Percentiles rank a stretch among this genome's conserved stretches.
Conservation (phyloP, 2,113 vertebrate species). For the Paratilapia polleni region DNA sequence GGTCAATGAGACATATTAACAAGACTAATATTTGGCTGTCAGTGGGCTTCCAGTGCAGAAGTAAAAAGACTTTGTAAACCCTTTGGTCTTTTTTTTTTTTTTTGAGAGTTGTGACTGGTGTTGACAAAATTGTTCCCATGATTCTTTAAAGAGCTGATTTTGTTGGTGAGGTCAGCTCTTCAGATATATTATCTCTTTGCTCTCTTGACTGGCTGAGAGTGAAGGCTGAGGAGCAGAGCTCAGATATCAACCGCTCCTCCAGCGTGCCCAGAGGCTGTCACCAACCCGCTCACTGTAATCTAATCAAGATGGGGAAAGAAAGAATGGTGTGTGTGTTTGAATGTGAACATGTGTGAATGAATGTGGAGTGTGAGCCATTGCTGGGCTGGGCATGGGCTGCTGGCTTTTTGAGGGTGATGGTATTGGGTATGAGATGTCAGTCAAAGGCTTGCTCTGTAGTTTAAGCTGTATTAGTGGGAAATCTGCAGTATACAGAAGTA, state of each 20-base stretch:
- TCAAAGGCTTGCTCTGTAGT: conserved; percentile 5
- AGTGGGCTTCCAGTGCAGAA: background rate
- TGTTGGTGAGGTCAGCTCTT: conserved; percentile 64
- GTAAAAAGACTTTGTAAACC: conserved; percentile 15
- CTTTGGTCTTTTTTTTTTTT: conserved; percentile 12
- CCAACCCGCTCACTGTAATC: conserved; percentile 80
- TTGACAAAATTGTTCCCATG: conserved; percentile 65
- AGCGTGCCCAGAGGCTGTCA: conserved; percentile 80
- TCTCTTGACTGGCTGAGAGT: conserved; percentile 61
- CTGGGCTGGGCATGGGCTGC: background rate
- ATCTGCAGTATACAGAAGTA: background rate
- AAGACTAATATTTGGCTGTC: conserved; percentile 13
- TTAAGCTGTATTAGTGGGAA: background rate
- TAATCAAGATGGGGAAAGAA: conserved; percentile 76
- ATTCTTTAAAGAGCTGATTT: conserved; percentile 59
- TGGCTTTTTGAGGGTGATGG: conserved; percentile 5
- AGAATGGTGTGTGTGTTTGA: conserved; percentile 38
- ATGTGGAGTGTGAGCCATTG: background rate
- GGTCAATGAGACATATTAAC: conserved; percentile 16
- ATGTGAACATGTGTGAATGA: conserved; percentile 17
- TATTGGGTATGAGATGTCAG: background rate
- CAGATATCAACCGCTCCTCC: conserved; percentile 77
- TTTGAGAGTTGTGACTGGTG: conserved; percentile 35
- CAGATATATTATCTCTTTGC: conserved; percentile 61
- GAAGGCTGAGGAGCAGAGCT: conserved; percentile 68